phyloP scores from a whole-genome alignment of 2,113 vertebrate species.

The Zosterops borbonicus region DNA sequence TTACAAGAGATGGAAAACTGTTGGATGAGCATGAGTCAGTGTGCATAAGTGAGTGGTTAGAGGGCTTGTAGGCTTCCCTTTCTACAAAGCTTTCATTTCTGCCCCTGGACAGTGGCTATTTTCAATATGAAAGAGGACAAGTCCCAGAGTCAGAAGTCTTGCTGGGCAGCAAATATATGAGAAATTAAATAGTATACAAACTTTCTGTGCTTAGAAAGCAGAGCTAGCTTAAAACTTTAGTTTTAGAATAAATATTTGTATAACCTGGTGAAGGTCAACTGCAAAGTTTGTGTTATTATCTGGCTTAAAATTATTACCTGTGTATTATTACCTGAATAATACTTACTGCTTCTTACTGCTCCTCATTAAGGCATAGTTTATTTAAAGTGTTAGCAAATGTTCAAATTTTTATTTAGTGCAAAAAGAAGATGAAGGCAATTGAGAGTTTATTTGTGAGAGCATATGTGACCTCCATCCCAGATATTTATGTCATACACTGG shows the following conservation, averaged over 20 bases:
- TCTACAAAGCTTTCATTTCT: background rate
- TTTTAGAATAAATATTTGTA: conserved; percentile 19
- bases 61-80: background rate
- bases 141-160: background rate
- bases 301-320: background rate
- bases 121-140: background rate
- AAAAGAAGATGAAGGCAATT: background rate
- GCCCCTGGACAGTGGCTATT: background rate
- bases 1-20: background rate
- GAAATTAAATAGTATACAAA: background rate
- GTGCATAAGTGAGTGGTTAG: background rate
- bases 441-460: background rate
- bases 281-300: background rate
- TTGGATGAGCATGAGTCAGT: background rate
- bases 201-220: background rate
- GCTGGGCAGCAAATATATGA: background rate
- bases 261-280: background rate
- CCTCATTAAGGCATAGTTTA: background rate
- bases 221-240: background rate
- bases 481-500: conserved; percentile 14
- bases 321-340: background rate
- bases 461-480: background rate
- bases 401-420: background rate
- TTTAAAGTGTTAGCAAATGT: background rate
- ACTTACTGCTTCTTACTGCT: background rate